Base-by-base conservation (phyloP, 1,140 invertebrate genomes). In the Bombus waltoni region DNA sequence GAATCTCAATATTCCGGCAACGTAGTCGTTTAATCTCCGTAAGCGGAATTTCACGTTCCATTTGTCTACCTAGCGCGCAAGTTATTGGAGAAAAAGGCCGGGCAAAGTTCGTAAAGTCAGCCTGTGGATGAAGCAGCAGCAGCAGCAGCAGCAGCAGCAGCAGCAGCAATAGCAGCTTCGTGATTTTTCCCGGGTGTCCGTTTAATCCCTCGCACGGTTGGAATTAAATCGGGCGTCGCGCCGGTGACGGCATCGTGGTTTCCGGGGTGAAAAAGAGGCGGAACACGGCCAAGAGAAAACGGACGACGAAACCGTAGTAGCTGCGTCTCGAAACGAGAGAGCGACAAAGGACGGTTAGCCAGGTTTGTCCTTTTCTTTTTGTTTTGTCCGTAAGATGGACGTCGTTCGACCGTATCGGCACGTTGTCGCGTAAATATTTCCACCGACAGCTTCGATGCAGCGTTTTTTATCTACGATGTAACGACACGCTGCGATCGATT, bases 361-460 rank as follows among this genome's bases (percentile, higher is more conserved):
- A 65, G 28, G 38, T 70, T 80, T 73, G 74, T 71, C 28, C 79
- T 81, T 86, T 89, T 71, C 10, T 62, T 25, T 32, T 15, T 15
- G 59, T 13, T 42, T 74, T 87, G 83, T 88, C 88, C 87, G 66
- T 38, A 89, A n/a, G 91, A 91, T 22, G 47, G 47, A 53, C 47
- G 86, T 80, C 65, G 86, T 91, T 91, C 88, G 90, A 92, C 91
- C 91, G 89, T 87, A 83, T 88, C 44, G 66, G 75, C 84, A 84
- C 66, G n/a, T 10, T 47, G 18, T 44, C 66, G 18, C 15, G 4
- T 32, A 18, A 53, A 18, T 22, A 53, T 53, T 53, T 62, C 3
- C 28, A 11, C 28, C 13, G 59, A 62, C 59, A 53, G 6, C 18
- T 18, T 8, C 47, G 18, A 1, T 22, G 47, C 22, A 53, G 18